Percentiles rank a stretch among this genome's conserved stretches.
phyloP scores from a whole-genome alignment of 2,797 vertebrate species.

The Eleutherodactylus coqui region DNA sequence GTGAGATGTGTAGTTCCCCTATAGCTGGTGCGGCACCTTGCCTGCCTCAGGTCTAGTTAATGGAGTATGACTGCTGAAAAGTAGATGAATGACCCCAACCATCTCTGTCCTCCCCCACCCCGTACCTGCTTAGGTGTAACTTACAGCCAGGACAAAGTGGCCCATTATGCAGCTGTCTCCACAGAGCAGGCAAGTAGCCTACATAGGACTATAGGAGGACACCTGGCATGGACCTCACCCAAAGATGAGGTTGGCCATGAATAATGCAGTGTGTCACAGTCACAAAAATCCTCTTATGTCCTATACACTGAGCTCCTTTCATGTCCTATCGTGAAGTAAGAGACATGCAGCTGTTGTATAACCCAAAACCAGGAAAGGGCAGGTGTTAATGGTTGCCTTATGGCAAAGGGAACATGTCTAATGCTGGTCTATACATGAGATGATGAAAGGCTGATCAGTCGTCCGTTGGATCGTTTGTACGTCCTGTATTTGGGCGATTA shows the following conservation, averaged over 20 bases:
- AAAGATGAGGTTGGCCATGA: slow-evolving; percentile 29
- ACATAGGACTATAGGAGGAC: slow-evolving; percentile 44
- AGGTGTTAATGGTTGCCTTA: background rate
- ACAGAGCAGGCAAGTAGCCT: slow-evolving; percentile 34
- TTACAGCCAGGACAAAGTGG: slow-evolving; percentile 47
- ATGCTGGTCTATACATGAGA: too few relatives aligned
- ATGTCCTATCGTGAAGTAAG: background rate
- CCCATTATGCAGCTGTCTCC: slow-evolving; percentile 55
- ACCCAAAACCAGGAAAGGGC: background rate
- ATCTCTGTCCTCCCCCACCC: slow-evolving; percentile 3
- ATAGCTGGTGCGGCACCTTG: background rate
- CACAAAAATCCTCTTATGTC: slow-evolving; percentile 26
- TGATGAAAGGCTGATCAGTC: too few relatives aligned
- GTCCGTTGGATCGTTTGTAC: too few relatives aligned
- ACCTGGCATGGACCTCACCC: slow-evolving; percentile 44
- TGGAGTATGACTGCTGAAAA: slow-evolving; percentile 19
- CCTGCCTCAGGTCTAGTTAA: background rate
- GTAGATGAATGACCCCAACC: slow-evolving; percentile 21
- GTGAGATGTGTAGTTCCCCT: background rate
- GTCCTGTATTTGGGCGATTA: too few relatives aligned
- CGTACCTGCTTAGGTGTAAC: slow-evolving; percentile 44
- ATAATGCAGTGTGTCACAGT: slow-evolving; percentile 49
- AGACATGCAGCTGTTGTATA: background rate
- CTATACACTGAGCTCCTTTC: background rate
- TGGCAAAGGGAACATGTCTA: background rate